phyloP scores from a whole-genome alignment of 2,888 invertebrate genomes.

The Tetragonula carbonaria region DNA sequence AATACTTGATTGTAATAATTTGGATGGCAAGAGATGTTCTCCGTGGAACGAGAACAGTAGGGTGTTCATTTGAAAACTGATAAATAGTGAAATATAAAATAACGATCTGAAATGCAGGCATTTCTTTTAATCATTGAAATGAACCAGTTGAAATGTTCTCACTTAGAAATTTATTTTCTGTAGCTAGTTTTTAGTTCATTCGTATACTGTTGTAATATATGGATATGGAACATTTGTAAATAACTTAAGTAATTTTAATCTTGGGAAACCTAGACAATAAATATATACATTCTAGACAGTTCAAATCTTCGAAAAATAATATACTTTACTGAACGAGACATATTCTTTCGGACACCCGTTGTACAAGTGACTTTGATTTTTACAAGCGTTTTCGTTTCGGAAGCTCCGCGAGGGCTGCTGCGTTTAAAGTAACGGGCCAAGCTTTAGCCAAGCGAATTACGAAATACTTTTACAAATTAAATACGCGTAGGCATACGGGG shows the following conservation, averaged over 20 bases:
- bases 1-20: background rate
- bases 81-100: background rate
- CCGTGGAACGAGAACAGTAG: background rate
- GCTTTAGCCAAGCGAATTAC: slow-evolving; percentile 78
- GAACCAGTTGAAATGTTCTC: background rate
- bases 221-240: background rate
- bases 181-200: background rate
- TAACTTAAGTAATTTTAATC: background rate
- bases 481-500: slow-evolving; percentile 75
- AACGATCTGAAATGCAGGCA: background rate
- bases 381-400: slow-evolving; percentile 59
- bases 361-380: slow-evolving; percentile 59
- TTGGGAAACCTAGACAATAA: background rate
- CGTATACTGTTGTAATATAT: too few species aligned
- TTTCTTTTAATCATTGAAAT: background rate
- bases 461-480: slow-evolving; percentile 82
- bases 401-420: slow-evolving; percentile 63
- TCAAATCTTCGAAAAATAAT: too few species aligned
- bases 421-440: slow-evolving; percentile 70
- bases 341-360: slow-evolving; percentile 63
- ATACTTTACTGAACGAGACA: background rate
- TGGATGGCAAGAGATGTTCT: background rate
- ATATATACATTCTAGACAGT: background rate
- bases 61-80: background rate
- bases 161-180: background rate